Conservation (phyloP, 1,140 invertebrate species). For the Drosophila mauritiana region DNA sequence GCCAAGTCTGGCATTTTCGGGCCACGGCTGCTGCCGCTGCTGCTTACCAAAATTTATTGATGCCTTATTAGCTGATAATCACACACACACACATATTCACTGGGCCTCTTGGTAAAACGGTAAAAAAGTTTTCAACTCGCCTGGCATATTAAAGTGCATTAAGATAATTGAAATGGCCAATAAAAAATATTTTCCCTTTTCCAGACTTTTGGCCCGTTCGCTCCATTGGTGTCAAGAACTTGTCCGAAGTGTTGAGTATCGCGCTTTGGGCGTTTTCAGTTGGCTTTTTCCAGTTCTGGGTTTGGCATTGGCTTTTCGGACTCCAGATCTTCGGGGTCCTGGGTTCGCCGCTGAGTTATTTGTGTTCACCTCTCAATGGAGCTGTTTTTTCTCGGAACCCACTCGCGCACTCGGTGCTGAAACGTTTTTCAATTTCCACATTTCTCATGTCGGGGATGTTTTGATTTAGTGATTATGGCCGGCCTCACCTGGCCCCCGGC, state of each 20-base stretch:
- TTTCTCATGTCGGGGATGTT: slow-evolving; percentile 70
- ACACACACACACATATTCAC: slow-evolving; percentile 44
- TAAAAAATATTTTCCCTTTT: slow-evolving; percentile 81
- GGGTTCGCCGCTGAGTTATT: slow-evolving; percentile 41
- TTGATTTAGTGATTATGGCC: slow-evolving; percentile 75
- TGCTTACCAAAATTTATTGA: slow-evolving; percentile 64
- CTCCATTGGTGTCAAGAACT: slow-evolving; percentile 71
- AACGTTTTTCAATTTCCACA: slow-evolving; percentile 80
- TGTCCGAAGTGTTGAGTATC: slow-evolving; percentile 81
- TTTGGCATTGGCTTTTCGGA: slow-evolving; percentile 1
- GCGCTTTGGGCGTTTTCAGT: slow-evolving; percentile 75
- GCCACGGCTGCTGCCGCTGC: slow-evolving; percentile 12
- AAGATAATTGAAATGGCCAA: slow-evolving; percentile 84
- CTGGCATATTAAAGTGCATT: slow-evolving; percentile 80
- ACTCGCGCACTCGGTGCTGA: slow-evolving; percentile 34
- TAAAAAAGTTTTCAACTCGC: slow-evolving; percentile 62
- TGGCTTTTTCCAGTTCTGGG: slow-evolving; percentile 15
- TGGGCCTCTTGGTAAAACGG: slow-evolving; percentile 43
- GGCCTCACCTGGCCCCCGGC: slow-evolving; percentile 7
- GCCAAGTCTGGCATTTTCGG: slow-evolving; percentile 17
- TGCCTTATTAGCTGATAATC: slow-evolving; percentile 80
- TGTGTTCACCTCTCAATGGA: slow-evolving; percentile 29
- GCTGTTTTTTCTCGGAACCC: slow-evolving; percentile 45
- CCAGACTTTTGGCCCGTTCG: slow-evolving; percentile 9
- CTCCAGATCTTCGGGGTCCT: slow-evolving; percentile 6